Conservation (phyloP, 1,140 invertebrate genomes). For the Temnothorax nylanderi region DNA sequence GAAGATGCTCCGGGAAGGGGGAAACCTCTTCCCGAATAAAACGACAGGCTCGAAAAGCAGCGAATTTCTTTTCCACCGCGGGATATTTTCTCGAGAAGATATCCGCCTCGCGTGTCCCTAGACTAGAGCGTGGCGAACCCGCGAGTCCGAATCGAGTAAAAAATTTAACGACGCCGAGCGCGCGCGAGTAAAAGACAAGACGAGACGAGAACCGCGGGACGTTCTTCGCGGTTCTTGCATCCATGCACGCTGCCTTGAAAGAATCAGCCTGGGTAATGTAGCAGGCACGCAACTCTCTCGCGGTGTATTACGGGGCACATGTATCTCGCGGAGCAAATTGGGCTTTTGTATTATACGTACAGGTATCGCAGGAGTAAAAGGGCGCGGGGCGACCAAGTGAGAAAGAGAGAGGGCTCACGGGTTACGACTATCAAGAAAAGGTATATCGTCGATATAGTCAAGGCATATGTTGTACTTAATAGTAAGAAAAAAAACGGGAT, state of each 20-base stretch:
- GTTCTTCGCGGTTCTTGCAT: slow-evolving; percentile 24
- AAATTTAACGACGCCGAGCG: slow-evolving; percentile 43
- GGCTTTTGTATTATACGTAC: not conserved
- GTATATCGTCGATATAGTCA: not conserved
- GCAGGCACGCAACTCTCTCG: slow-evolving; percentile 17
- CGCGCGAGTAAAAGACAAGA: not conserved
- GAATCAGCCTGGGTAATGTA: slow-evolving; percentile 8
- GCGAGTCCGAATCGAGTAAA: slow-evolving; percentile 6
- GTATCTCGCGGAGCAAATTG: not conserved
- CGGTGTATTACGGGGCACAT: not conserved
- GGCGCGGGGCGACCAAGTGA: not conserved
- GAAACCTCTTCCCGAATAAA: not conserved
- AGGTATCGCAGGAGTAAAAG: not conserved
- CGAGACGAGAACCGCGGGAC: slow-evolving; percentile 6
- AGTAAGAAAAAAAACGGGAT: not conserved
- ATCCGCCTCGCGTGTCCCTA: not conserved
- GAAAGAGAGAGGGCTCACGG: not conserved
- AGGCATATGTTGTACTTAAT: not conserved
- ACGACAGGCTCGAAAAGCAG: not conserved
- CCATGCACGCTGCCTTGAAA: not conserved
- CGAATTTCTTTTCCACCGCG: not conserved
- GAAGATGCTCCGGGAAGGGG: not conserved
- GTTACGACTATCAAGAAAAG: not conserved
- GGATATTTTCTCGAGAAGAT: not conserved
- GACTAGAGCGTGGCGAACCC: not conserved